Evolutionary conservation across 2,888 invertebrate genomes (phyloP), one percentile per base, ranked within the genome.

Genomic region (Pterostichus niger): DNA sequence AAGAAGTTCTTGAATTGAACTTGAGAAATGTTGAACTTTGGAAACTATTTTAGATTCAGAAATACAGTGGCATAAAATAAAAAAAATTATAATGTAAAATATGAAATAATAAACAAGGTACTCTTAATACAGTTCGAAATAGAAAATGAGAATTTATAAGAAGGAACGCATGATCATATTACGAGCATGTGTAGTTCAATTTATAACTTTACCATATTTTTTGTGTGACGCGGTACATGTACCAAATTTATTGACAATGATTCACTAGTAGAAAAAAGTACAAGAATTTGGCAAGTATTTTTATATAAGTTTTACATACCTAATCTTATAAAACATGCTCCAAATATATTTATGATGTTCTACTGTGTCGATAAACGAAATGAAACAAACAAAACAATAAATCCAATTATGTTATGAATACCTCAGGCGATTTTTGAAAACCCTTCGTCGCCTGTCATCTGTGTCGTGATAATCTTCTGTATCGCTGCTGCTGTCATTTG

Each of bases 391-490:
- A 71, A 44, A 71, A 71, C 15, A 44, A 35, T 76, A 33, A 56
- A 78, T 86, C 17, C 17, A 44, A 17, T 68, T 11, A 44, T 24
- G 31, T 64, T 17, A 71, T 17, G 17, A 40, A 88, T 90, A 94
- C 94, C 94, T 93, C 88, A 93, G 90, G 87, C 96, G 93, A 88
- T 95, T 94, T 88, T 94, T 94, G 86, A 93, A 93, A 84, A 94
- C 92, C 86, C 94, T 91, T 85, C 94, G 90, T 84, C 94, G 90
- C 85, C 93, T 91, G 87, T 94, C 94, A 88, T 96, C 96, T 84
- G 94, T 93, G 87, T 94, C 93, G 86, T 93, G 92, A 87, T 95
- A 96, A 88, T 96, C 96, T 89, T 96, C 96, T 24, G 96, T 96
- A 88, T 96, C 96, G 87, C 96, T 96, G 89, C 96, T 96, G 88